Evolutionary conservation across 2,113 vertebrate genomes (phyloP).

Genomic region (Sorex fumeus): DNA sequence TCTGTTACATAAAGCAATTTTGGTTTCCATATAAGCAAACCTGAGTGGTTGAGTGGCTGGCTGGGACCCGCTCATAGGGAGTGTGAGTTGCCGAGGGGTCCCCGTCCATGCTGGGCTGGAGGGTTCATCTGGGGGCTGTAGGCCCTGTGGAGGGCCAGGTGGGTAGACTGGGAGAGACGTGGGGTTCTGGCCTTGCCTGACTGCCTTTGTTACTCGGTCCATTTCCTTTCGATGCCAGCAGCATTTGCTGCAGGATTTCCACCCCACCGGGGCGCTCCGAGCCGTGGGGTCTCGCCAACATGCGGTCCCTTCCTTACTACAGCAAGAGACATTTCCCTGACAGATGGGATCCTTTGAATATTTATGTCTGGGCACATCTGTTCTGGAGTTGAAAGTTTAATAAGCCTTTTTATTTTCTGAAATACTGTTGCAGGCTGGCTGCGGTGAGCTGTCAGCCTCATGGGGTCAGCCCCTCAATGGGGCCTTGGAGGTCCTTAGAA

Average conservation of each 20-base stretch:
- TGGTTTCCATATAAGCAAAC: not conserved
- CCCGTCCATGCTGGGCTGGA: not conserved
- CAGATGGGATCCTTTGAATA: slow-evolving; percentile 86
- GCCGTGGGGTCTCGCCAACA: slow-evolving; percentile 64
- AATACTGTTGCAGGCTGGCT: slow-evolving; percentile 76
- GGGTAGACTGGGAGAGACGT: not conserved
- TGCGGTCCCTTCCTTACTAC: slow-evolving; percentile 58
- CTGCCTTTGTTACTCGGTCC: slow-evolving; percentile 29
- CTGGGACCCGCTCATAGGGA: no score
- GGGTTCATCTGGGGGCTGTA: not conserved
- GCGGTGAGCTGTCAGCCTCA: slow-evolving; percentile 74
- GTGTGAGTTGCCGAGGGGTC: no score
- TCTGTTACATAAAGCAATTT: not conserved
- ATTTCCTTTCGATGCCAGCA: slow-evolving; percentile 57
- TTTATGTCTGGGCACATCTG: slow-evolving; percentile 86
- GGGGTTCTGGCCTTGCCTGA: not conserved
- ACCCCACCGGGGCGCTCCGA: slow-evolving; percentile 61
- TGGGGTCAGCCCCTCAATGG: slow-evolving; percentile 62
- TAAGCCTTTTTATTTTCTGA: slow-evolving; percentile 85
- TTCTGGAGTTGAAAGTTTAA: slow-evolving; percentile 83
- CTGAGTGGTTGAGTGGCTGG: not conserved
- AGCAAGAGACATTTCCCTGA: slow-evolving; percentile 81
- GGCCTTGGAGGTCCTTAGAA: slow-evolving; percentile 52
- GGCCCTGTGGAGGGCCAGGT: not conserved
- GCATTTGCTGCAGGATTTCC: slow-evolving; percentile 74